phyloP scores from a whole-genome alignment of 2,113 vertebrate species.

The Cervus canadensis region DNA sequence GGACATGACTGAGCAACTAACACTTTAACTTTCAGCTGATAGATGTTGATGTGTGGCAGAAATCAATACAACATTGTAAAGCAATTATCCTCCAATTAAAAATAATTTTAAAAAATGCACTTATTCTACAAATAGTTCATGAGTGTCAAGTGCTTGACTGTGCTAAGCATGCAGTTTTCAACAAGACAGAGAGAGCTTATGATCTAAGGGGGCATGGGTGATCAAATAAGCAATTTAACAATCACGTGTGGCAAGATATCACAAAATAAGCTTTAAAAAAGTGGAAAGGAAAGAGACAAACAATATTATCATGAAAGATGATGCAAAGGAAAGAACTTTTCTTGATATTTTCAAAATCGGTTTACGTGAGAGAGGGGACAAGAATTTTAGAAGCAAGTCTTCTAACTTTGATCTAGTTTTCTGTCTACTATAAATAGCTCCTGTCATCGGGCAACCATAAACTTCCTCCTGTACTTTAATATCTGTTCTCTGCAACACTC shows the following conservation, averaged over 20 bases:
- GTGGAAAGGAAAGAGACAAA: not conserved
- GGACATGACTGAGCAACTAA: not conserved
- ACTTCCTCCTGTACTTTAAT: not conserved
- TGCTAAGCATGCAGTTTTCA: not conserved
- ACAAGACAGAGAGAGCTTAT: not conserved
- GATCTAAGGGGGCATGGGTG: not conserved
- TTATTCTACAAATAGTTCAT: not conserved
- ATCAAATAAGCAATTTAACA: not conserved
- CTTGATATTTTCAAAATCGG: constrained; percentile 1
- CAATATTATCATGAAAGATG: not conserved
- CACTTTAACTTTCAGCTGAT: not conserved
- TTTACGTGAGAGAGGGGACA: not conserved
- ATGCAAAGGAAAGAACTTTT: not conserved
- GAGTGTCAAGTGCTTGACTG: not conserved
- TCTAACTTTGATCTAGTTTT: not conserved
- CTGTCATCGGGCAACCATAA: not conserved
- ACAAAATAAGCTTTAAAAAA: not conserved
- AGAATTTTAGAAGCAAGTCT: not conserved
- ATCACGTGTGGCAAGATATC: not conserved
- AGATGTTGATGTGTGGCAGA: not conserved
- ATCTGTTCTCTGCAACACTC: constrained; percentile 39
- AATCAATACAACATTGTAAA: not conserved
- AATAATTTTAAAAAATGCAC: not conserved
- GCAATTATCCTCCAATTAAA: not conserved
- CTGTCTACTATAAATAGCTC: not conserved